These are phyloP conservation scores for Drosophila basisetae DNA, from an alignment of 2,888 invertebrate genomes.

Conservation along the genomic window DNA sequence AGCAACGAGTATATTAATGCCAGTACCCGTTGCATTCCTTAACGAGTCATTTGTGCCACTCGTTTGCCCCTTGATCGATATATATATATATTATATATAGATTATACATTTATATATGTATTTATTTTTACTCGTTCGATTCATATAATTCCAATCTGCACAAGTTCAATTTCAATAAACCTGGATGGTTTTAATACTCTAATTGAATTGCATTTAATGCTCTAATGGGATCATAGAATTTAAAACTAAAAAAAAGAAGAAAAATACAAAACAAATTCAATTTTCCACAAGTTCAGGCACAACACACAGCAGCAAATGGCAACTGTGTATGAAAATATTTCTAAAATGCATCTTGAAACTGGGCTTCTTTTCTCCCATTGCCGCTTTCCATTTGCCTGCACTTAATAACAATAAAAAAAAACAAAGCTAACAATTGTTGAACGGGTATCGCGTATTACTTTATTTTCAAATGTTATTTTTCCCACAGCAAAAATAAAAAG, in stretches of 20 bases:
- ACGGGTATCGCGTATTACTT: neutral
- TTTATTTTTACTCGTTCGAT: neutral
- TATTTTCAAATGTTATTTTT: neutral
- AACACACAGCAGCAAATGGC: no score
- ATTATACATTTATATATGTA: no score
- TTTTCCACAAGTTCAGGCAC: neutral
- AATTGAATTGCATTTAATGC: no score
- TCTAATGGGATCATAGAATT: neutral
- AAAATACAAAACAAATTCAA: neutral
- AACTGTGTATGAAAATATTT: neutral
- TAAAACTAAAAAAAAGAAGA: neutral
- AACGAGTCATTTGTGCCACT: neutral
- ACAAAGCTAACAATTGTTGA: neutral
- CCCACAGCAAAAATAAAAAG: neutral
- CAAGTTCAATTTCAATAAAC: neutral
- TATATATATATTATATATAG: no score
- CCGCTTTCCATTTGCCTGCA: constrained; percentile 9
- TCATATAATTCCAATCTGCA: no score
- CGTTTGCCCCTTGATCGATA: neutral
- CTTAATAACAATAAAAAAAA: neutral
- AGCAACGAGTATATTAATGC: neutral
- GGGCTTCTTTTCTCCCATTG: neutral
- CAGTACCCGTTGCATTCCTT: neutral
- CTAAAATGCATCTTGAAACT: neutral
- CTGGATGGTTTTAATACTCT: neutral